A percentile compares a stretch with the other conserved stretches of the same genome.
Evolutionary conservation across 2,113 vertebrate species (phyloP).

Genomic region (Myrmophylax atrothorax): DNA sequence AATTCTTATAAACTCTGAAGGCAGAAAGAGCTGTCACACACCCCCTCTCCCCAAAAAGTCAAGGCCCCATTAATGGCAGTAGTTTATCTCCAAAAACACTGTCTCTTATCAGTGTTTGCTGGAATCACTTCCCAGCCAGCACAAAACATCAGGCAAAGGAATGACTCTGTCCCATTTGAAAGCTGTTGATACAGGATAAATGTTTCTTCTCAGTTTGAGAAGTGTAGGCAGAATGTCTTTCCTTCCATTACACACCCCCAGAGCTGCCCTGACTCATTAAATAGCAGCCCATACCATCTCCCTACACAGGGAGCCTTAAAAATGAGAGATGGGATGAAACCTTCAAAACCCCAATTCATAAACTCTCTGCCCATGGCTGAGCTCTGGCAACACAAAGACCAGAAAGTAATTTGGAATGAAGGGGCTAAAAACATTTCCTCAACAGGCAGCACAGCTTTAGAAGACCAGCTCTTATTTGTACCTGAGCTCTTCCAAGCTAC

Average conservation of each 20-base stretch:
- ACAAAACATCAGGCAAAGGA: background rate
- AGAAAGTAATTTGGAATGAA: background rate
- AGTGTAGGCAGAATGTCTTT: background rate
- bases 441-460: background rate
- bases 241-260: background rate
- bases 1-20: background rate
- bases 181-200: background rate
- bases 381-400: background rate
- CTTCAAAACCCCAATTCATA: background rate
- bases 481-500: background rate
- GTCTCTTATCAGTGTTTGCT: slow-evolving; percentile 2
- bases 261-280: background rate
- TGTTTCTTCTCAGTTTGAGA: background rate
- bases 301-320: background rate
- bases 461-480: background rate
- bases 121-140: background rate
- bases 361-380: background rate
- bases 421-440: background rate
- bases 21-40: background rate
- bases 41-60: background rate
- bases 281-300: background rate
- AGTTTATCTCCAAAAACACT: background rate
- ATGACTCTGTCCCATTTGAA: background rate
- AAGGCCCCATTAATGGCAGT: background rate
- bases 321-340: background rate